A percentile compares a stretch with the other conserved stretches of the same genome.
phyloP scores from a whole-genome alignment of 2,888 invertebrate genomes.

The Hirtodrosophila alboralis region DNA sequence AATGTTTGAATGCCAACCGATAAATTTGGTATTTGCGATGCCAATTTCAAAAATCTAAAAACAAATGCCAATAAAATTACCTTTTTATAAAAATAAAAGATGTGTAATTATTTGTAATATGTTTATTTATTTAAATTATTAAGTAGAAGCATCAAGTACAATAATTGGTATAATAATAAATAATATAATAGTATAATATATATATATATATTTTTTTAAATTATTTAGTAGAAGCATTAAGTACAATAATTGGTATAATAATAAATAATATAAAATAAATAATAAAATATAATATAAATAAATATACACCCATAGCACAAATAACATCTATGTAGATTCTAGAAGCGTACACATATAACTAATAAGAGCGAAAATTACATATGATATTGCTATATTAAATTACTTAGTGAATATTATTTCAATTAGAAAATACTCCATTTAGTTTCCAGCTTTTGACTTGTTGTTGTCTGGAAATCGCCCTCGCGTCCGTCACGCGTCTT shows the following conservation, averaged over 20 bases:
- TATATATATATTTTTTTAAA: slow-evolving; percentile 40
- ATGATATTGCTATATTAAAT: slow-evolving; percentile 35
- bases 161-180: slow-evolving; percentile 70
- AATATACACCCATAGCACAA: slow-evolving; percentile 57
- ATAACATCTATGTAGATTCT: slow-evolving; percentile 57
- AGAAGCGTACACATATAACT: slow-evolving; percentile 43
- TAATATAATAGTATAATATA: slow-evolving; percentile 72
- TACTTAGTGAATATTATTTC: too few species aligned
- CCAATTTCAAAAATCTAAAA: too few species aligned
- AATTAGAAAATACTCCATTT: slow-evolving; percentile 7
- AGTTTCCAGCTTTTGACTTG: slow-evolving; percentile 38
- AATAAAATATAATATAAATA: too few species aligned
- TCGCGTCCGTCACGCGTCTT: slow-evolving; percentile 88
- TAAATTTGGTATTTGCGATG: too few species aligned
- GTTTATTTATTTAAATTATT: slow-evolving; percentile 55
- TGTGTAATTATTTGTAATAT: slow-evolving; percentile 15
- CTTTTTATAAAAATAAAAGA: too few species aligned
- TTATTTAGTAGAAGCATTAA: slow-evolving; percentile 17
- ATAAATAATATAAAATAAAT: too few species aligned
- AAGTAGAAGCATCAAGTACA: slow-evolving; percentile 76
- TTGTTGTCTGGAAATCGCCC: slow-evolving; percentile 31
- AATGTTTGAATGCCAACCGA: too few species aligned
- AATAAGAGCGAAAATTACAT: slow-evolving; percentile 23
- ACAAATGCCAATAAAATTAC: too few species aligned
- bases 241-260: slow-evolving; percentile 37